Evolutionary conservation across 2,888 invertebrate species (phyloP).

Genomic region (Darwinula stevensoni): DNA sequence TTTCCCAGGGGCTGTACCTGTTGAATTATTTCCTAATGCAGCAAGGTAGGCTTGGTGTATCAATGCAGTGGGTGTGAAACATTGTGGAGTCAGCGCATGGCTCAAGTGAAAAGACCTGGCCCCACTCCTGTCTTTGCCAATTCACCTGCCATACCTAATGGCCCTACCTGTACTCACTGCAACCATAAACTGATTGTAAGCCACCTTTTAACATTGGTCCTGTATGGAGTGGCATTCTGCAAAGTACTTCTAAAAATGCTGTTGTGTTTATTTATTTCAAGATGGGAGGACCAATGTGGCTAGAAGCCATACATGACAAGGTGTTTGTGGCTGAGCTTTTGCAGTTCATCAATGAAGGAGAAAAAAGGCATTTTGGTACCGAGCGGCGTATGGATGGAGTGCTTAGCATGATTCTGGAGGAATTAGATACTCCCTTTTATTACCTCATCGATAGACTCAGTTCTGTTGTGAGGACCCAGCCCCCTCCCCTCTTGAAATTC

Average conservation of each 20-base stretch:
- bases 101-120: constrained; percentile 20
- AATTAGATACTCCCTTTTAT: constrained; percentile 63
- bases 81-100: constrained; percentile 41
- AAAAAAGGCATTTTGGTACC: constrained; percentile 25
- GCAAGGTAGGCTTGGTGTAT: constrained; percentile 60
- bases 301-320: constrained; percentile 47
- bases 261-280: constrained; percentile 15
- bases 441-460: constrained; percentile 50
- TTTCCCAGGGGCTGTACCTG: constrained; percentile 13
- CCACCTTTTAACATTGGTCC: background rate
- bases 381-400: constrained; percentile 44
- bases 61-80: constrained; percentile 72
- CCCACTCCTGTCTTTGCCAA: constrained; percentile 29
- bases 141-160: constrained; percentile 35
- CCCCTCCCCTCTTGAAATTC: constrained; percentile 34
- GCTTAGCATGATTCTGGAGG: constrained; percentile 47
- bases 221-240: background rate
- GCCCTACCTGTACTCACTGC: constrained; percentile 39
- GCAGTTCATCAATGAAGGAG: constrained; percentile 15
- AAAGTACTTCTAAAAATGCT: constrained; percentile 6
- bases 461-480: constrained; percentile 34
- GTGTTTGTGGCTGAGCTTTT: constrained; percentile 41
- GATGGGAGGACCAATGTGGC: constrained; percentile 86
- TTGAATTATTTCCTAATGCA: constrained; percentile 14
- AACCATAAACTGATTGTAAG: constrained; percentile 37